Evolutionary conservation across 2,888 invertebrate species (phyloP).

Genomic region (Pyrocoelia pectoralis): DNA sequence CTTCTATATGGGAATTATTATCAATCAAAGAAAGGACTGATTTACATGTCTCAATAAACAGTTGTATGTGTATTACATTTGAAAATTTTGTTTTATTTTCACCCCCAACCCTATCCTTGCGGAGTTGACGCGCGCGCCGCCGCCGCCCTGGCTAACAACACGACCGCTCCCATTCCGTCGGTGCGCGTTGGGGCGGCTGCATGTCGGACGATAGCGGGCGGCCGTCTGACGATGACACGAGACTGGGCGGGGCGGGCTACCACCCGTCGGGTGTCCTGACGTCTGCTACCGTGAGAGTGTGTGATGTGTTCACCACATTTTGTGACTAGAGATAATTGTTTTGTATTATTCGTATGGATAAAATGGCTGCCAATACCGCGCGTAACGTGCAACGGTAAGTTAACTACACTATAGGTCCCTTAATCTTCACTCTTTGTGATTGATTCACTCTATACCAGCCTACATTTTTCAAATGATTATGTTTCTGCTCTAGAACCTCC

Average conservation of each 20-base stretch:
- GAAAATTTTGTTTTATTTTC: constrained; percentile 52
- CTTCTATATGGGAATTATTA: constrained; percentile 51
- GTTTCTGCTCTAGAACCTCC: background rate
- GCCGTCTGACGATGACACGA: constrained; percentile 59
- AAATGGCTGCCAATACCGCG: constrained; percentile 55
- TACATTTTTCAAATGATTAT: too few relatives aligned
- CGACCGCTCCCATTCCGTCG: constrained; percentile 68
- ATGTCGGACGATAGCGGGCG: constrained; percentile 58
- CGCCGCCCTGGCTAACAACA: constrained; percentile 59
- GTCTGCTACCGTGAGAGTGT: constrained; percentile 48
- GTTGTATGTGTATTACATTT: constrained; percentile 70
- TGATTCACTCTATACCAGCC: background rate
- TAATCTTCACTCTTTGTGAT: background rate
- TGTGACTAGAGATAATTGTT: constrained; percentile 47
- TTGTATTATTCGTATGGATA: constrained; percentile 46
- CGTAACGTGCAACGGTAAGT: constrained; percentile 53
- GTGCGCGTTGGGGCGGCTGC: constrained; percentile 61
- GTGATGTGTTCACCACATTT: constrained; percentile 54
- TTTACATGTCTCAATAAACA: constrained; percentile 71
- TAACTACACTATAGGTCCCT: background rate
- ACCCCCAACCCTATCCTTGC: constrained; percentile 37
- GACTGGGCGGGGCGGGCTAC: constrained; percentile 59
- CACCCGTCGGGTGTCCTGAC: constrained; percentile 57
- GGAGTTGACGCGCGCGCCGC: constrained; percentile 53
- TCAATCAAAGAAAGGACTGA: constrained; percentile 58